phyloP scores from a whole-genome alignment of 2,888 invertebrate genomes.

The Macropis europaea region DNA sequence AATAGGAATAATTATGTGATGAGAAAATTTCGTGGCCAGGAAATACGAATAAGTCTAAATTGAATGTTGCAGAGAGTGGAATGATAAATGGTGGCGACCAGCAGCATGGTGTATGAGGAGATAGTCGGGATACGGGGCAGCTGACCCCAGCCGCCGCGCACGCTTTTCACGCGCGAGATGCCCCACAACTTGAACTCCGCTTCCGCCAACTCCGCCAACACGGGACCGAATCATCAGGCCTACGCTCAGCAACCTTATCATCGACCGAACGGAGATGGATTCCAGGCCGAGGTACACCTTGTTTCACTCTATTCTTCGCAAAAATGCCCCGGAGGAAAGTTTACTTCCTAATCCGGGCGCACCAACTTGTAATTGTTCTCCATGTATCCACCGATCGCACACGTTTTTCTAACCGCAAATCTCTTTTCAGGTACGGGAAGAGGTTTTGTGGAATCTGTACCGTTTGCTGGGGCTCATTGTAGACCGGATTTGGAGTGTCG shows the following conservation, averaged over 20 bases:
- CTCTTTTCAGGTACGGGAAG: too few species aligned
- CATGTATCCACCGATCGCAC: too few species aligned
- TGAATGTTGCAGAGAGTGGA: constrained; percentile 52
- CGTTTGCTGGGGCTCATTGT: too few species aligned
- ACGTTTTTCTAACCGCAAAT: too few species aligned
- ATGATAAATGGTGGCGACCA: constrained; percentile 77
- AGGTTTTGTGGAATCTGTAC: too few species aligned
- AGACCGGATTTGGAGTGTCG: too few species aligned
- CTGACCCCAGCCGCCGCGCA: constrained; percentile 80
- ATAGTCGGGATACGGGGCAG: constrained; percentile 79
- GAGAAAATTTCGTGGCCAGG: background rate
- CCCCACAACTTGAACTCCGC: constrained; percentile 77
- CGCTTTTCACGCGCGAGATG: constrained; percentile 77
- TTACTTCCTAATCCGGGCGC: too few species aligned
- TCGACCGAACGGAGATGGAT: constrained; percentile 73
- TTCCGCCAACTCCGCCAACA: constrained; percentile 76
- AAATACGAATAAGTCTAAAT: background rate
- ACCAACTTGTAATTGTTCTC: too few species aligned
- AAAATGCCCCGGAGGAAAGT: too few species aligned
- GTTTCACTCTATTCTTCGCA: too few species aligned
- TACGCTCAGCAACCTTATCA: constrained; percentile 71
- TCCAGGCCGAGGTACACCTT: constrained; percentile 77
- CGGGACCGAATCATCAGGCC: constrained; percentile 75
- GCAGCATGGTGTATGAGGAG: constrained; percentile 80
- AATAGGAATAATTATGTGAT: too few species aligned